These are phyloP conservation scores for Crotophaga sulcirostris DNA, from an alignment of 2,113 vertebrate genomes.

Conservation along the genomic window DNA sequence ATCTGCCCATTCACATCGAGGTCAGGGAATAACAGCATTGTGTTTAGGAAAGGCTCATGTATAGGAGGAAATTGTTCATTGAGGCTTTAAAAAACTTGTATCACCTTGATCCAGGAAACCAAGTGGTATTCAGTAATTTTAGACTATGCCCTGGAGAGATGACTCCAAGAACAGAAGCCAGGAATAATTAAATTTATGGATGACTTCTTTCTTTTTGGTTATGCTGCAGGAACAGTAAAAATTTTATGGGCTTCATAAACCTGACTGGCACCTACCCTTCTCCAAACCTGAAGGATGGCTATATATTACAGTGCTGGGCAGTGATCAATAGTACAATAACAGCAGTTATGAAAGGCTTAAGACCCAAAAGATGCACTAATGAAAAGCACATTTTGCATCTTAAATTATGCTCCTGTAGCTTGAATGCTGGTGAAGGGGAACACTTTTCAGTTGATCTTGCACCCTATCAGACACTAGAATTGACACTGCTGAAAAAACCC, in stretches of 20 bases:
- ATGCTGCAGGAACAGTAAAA: slow-evolving; percentile 30
- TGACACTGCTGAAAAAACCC: neutral
- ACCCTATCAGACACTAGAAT: neutral
- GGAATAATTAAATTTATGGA: slow-evolving; percentile 59
- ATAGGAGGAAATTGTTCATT: neutral
- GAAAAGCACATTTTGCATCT: neutral
- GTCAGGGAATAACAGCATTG: neutral
- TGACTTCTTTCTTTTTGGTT: slow-evolving; percentile 36
- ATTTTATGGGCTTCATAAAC: slow-evolving; percentile 55
- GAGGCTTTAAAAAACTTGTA: neutral
- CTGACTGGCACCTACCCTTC: neutral
- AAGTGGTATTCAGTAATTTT: neutral
- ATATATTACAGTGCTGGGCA: neutral
- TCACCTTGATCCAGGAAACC: neutral
- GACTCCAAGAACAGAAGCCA: slow-evolving; percentile 36
- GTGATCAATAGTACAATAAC: neutral
- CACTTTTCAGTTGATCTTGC: neutral
- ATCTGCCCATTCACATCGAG: neutral
- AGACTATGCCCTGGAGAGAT: slow-evolving; percentile 21
- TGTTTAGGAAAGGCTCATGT: neutral
- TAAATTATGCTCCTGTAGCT: neutral
- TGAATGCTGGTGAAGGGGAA: neutral
- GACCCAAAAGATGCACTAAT: slow-evolving; percentile 2
- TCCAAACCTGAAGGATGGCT: neutral
- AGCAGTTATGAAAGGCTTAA: neutral